These are phyloP conservation scores for Brachionus rubens DNA, from an alignment of 1,140 invertebrate genomes.

Conservation along the genomic window DNA sequence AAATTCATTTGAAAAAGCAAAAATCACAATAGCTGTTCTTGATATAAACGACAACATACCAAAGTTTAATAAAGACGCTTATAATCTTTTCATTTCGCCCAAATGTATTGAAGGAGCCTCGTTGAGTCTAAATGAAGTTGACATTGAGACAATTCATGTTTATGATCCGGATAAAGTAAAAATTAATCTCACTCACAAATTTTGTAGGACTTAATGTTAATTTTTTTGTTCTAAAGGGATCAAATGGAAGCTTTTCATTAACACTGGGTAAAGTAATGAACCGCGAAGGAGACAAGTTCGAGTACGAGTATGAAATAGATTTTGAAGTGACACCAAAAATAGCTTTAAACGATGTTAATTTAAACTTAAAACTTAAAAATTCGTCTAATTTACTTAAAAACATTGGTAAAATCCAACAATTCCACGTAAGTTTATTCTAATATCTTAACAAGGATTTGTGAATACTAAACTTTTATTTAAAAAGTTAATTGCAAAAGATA, in stretches of 20 bases:
- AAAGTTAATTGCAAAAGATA: slow-evolving; percentile 40
- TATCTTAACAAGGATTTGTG: no score
- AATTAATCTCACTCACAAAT: neutral
- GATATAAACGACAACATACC: slow-evolving; percentile 93
- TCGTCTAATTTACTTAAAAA: slow-evolving; percentile 15
- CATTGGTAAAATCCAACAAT: slow-evolving; percentile 9
- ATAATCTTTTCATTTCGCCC: slow-evolving; percentile 67
- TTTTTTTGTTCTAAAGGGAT: no score
- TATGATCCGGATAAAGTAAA: slow-evolving; percentile 49
- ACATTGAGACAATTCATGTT: slow-evolving; percentile 28
- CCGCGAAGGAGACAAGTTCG: no score
- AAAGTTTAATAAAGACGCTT: slow-evolving; percentile 73
- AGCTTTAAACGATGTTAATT: slow-evolving; percentile 43
- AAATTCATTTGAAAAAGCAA: slow-evolving; percentile 62
- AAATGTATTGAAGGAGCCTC: slow-evolving; percentile 77
- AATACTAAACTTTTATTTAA: slow-evolving; percentile 7
- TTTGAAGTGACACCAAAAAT: slow-evolving; percentile 24
- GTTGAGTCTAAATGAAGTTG: slow-evolving; percentile 59
- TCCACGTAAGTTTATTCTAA: neutral
- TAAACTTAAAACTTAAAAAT: slow-evolving; percentile 32
- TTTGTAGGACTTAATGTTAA: no score
- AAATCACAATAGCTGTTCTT: slow-evolving; percentile 76
- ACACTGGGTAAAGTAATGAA: neutral
- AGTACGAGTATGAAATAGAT: neutral
- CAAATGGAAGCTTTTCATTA: slow-evolving; percentile 36